A percentile compares a stretch with the other conserved stretches of the same genome.
Conservation (phyloP, 2,888 invertebrate species). For the Nomada ferruginata region DNA sequence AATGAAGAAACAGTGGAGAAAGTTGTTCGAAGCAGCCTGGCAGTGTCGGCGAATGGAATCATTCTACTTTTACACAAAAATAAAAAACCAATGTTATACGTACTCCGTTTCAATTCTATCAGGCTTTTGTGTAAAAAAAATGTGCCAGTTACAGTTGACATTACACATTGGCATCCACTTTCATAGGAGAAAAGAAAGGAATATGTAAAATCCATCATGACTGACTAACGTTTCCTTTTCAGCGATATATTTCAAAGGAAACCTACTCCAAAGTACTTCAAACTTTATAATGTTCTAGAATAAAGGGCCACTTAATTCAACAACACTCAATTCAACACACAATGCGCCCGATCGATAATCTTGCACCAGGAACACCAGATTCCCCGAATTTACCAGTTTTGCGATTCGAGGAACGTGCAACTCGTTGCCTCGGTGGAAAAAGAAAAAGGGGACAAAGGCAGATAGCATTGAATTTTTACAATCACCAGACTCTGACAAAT, state of each 20-base stretch:
- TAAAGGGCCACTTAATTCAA: background rate
- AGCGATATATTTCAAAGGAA: no score
- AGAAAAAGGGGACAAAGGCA: background rate
- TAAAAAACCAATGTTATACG: no score
- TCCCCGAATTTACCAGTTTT: background rate
- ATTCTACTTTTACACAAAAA: background rate
- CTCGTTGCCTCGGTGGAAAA: no score
- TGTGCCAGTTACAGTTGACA: no score
- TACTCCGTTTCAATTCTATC: no score
- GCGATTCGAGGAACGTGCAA: background rate
- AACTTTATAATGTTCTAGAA: background rate
- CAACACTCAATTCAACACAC: background rate
- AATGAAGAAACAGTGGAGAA: background rate
- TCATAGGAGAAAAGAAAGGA: no score
- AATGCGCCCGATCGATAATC: constrained; percentile 1
- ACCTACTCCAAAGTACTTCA: no score
- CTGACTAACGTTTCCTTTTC: no score
- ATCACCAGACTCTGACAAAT: background rate
- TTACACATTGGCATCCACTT: no score
- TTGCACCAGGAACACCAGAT: background rate
- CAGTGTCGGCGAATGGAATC: constrained; percentile 3
- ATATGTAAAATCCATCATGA: no score
- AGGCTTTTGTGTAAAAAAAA: no score
- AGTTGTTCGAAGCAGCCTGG: background rate
- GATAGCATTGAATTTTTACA: background rate